Percentiles rank a stretch among this genome's conserved stretches.
Evolutionary conservation across 2,113 vertebrate species (phyloP).

Genomic region (Crotalus helleri): DNA sequence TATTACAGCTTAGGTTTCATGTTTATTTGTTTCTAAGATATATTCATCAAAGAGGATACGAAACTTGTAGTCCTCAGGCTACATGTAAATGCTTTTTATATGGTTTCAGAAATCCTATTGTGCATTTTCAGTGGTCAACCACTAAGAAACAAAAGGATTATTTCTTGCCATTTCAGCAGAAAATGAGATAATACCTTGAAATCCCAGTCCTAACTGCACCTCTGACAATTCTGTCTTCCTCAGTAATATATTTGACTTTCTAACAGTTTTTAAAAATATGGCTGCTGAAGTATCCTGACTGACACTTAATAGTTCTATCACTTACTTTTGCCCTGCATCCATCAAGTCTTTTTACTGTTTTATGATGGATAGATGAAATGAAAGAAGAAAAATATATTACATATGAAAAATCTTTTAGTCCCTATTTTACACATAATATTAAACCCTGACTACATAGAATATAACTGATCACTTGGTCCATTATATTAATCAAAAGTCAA

Average conservation of each 20-base stretch:
- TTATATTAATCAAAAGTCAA: background rate
- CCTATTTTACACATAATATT: background rate
- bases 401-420: background rate
- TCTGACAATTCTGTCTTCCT: background rate
- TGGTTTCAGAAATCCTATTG: background rate
- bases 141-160: background rate
- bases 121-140: background rate
- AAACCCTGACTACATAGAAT: background rate
- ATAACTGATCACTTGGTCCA: background rate
- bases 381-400: background rate
- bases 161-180: background rate
- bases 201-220: background rate
- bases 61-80: background rate
- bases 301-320: background rate
- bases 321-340: background rate
- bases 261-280: background rate
- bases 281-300: background rate
- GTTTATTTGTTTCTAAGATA: background rate
- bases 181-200: background rate
- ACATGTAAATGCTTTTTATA: background rate
- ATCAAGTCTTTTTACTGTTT: background rate
- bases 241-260: background rate
- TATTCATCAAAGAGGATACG: background rate
- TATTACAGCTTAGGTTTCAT: background rate
- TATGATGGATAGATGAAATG: background rate